phyloP scores from a whole-genome alignment of 2,113 vertebrate genomes.

The Pycnonotus jocosus region DNA sequence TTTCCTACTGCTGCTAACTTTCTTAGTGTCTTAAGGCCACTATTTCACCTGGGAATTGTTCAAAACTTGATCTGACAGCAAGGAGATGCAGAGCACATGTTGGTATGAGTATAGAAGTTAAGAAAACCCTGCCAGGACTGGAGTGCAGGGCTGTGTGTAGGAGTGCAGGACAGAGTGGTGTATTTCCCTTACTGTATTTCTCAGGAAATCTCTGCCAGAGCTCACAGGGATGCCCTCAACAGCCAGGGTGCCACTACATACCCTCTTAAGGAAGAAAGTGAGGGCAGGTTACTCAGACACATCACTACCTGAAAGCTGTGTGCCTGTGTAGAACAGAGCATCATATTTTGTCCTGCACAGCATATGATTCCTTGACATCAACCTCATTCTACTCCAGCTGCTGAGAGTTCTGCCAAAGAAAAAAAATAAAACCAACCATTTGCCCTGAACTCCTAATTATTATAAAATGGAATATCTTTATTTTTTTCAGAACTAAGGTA shows the following conservation, averaged over 20 bases:
- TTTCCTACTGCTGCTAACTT: not conserved
- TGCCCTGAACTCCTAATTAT: conserved; percentile 32
- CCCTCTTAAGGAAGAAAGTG: not conserved
- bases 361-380: not conserved
- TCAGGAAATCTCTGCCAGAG: not conserved
- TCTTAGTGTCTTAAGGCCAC: not conserved
- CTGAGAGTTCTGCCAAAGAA: not conserved
- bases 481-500: conserved; percentile 23
- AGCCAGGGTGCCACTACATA: not conserved
- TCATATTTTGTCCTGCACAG: not conserved
- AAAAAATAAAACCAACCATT: not conserved
- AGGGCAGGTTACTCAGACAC: not conserved
- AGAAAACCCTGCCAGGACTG: not conserved
- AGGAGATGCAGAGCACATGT: not conserved
- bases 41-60: not conserved
- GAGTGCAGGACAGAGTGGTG: too few relatives aligned
- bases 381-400: not conserved
- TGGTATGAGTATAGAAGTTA: rapidly evolving
- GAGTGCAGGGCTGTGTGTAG: not conserved
- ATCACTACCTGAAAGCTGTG: not conserved
- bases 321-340: not conserved
- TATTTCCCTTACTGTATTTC: rapidly evolving
- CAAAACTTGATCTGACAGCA: not conserved
- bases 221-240: not conserved
- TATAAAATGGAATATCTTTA: conserved; percentile 2